Evolutionary conservation across 2,113 vertebrate species (phyloP), one percentile per base, ranked within the genome.

Genomic region (Rhinogobius similis): DNA sequence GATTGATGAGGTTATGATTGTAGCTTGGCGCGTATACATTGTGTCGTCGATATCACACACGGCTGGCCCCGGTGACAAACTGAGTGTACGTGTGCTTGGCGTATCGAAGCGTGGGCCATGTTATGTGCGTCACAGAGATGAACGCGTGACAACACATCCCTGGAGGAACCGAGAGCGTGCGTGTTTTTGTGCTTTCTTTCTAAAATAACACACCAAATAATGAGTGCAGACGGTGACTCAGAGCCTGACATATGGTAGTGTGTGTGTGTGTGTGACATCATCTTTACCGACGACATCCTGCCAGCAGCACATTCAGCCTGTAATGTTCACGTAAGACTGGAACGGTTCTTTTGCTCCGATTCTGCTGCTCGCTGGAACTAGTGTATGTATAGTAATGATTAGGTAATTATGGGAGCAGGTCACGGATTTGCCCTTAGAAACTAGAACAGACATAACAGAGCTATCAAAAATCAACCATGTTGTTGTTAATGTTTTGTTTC

Each of bases 211-310:
- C 64, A 76, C 10, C 84, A 88, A 87, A 90, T 88, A 90, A 87
- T 84, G 82, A 79, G 84, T 43, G 74, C 82, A 78, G 73, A 81
- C 76, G 41, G 71, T 90, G 88, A 91, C 75, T 90, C 86, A 90
- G 75, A 82, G 74, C 55, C 74, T 89, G 90, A 88, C 90, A 91
- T 91, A 88, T 87, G 88, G 84, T 90, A 82, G 87, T 79, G 77
- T 90, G 87, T 79, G 76, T n/a, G n/a, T n/a, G n/a, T 90, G 81
- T 88, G 68, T 90, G 84, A 90, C 86, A 86, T 90, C 89, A 88
- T 87, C 72, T 53, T 78, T 44, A 77, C 72, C 83, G 78, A 61
- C 77, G 46, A 82, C 70, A 75, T 67, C 46, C 83, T 85, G 83
- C 83, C 87, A 88, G 75, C 43, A n/a, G 46, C 80, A 76, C 67